Evolutionary conservation across 2,113 vertebrate genomes (phyloP).

Genomic region (Conger conger): DNA sequence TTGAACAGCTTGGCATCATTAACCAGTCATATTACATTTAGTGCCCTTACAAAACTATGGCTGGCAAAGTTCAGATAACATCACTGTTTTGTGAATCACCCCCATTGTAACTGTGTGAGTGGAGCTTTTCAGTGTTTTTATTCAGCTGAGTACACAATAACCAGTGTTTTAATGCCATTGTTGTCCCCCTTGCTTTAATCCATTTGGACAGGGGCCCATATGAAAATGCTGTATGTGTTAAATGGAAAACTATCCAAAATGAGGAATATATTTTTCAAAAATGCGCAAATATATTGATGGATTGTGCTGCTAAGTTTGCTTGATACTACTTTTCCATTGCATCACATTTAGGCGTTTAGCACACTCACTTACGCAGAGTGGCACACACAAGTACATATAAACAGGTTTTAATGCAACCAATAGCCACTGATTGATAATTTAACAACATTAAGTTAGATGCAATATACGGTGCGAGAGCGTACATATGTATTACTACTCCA

Average conservation of each 20-base stretch:
- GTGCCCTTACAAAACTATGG: not conserved
- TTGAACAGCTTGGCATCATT: not conserved
- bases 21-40: not conserved
- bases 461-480: too few species aligned
- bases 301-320: too few species aligned
- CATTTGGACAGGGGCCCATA: not conserved
- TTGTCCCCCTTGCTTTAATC: not conserved
- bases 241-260: not conserved
- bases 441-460: too few species aligned
- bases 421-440: too few species aligned
- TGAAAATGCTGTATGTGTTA: not conserved
- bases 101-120: not conserved
- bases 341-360: too few species aligned
- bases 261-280: not conserved
- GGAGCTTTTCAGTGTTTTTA: not conserved
- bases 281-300: not conserved
- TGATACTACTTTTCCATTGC: too few species aligned
- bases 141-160: not conserved
- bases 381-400: too few species aligned
- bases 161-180: not conserved
- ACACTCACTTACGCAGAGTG: too few species aligned
- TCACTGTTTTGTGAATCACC: not conserved
- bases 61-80: not conserved
- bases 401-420: too few species aligned
- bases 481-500: too few species aligned